Percentiles rank a stretch among this genome's conserved stretches.
These are phyloP conservation scores for Gavia stellata DNA, from an alignment of 2,113 vertebrate species.

Conservation along the genomic window DNA sequence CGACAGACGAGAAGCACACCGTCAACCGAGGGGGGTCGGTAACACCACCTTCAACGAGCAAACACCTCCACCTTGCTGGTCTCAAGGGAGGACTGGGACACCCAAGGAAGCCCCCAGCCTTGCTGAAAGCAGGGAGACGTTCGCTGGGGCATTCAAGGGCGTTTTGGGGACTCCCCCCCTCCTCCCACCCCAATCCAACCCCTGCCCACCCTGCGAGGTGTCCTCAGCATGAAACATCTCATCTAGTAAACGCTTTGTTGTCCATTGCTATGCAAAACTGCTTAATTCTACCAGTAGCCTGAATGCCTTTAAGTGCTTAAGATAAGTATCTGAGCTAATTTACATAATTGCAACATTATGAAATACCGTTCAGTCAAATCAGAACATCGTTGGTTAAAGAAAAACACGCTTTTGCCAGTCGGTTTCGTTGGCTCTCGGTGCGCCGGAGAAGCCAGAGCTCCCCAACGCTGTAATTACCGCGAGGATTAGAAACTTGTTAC, in stretches of 20 bases:
- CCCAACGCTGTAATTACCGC: conserved; percentile 62
- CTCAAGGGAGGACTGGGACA: neutral
- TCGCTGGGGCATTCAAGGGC: neutral
- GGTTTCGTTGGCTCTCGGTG: neutral
- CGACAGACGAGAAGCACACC: fast-evolving
- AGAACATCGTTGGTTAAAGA: neutral
- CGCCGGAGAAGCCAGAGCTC: conserved; percentile 40
- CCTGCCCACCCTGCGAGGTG: neutral
- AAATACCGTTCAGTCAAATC: conserved; percentile 57
- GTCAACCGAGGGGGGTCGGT: neutral
- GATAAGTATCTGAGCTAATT: conserved; percentile 47
- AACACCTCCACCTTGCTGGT: neutral
- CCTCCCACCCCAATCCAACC: neutral
- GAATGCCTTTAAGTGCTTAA: conserved; percentile 15
- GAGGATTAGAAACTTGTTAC: conserved; percentile 78
- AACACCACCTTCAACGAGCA: neutral
- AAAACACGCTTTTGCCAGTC: conserved; percentile 4
- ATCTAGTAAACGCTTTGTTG: neutral
- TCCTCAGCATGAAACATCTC: neutral
- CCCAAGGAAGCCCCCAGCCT: neutral
- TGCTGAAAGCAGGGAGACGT: neutral
- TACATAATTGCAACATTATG: conserved; percentile 54
- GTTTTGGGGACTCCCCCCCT: neutral
- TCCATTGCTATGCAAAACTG: neutral
- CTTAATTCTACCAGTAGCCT: neutral